Base-by-base conservation (phyloP, 1,140 invertebrate genomes). In the Drosophila equinoxialis region DNA sequence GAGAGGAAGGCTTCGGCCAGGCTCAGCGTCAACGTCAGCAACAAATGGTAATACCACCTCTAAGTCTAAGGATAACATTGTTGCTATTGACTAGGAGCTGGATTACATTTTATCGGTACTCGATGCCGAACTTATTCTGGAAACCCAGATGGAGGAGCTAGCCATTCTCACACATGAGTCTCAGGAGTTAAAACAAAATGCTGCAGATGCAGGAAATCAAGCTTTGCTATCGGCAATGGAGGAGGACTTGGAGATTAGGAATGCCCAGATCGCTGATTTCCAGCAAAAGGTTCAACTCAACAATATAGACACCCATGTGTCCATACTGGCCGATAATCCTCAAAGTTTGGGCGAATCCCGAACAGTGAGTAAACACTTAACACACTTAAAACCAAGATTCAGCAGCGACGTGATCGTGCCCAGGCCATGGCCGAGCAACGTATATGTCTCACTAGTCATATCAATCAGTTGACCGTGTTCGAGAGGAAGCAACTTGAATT, bases 271-370 rank as follows among this genome's bases (percentile, higher is more conserved):
- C 73, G 93, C 94, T 14, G 96, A 98, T 81, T 87, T 98, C n/a
- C 96, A 97, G 78, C 96, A 97, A 85, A 96, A 97, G 92, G 94
- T 98, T 41, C 89, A 96, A 11, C 95, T 96, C 78, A 95, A 95
- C 55, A 95, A 97, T 90, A 94, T 96, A 91, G 95, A 95, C 81
- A 94, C 93, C 51, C 95, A 94, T 75, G 85, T 93, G 0, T 94
- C 94, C 64, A 93, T 92, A 0, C 93, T 95, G 61, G 94, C 94
- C 91, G 95, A 96, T 57, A 93, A 92, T 39, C 92, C 96, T 1
- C 94, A 95, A 63, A 94, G 94, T 1, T 94, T 96, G 92, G 83
- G 93, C 0, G 96, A 96, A 81, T 94, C 95, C 92, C 94, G 92
- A 20, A 59, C 68, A 1, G 74, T 89, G 0, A 75, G 69, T 23